Conservation (phyloP, 2,888 invertebrate species). For the Trachelus troglodyta region DNA sequence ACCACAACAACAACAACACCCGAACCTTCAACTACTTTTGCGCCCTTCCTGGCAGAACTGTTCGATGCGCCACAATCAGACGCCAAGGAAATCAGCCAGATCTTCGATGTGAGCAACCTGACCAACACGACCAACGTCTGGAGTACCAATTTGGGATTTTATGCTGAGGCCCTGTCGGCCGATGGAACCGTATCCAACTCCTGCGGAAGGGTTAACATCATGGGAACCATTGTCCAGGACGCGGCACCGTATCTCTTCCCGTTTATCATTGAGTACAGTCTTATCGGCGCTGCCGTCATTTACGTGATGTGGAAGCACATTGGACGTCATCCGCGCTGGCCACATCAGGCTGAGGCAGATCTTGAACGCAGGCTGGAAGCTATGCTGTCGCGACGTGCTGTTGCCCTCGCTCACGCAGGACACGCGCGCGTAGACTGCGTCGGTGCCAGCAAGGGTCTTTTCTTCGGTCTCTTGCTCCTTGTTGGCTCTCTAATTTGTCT, state of each 20-base stretch:
- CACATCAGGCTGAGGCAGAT: slow-evolving; percentile 82
- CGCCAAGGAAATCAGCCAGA: slow-evolving; percentile 51
- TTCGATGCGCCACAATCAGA: slow-evolving; percentile 47
- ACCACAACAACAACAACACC: slow-evolving; percentile 64
- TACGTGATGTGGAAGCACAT: slow-evolving; percentile 98
- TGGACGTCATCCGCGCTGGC: slow-evolving; percentile 85
- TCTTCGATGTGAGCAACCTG: slow-evolving; percentile 64
- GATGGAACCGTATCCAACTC: slow-evolving; percentile 64
- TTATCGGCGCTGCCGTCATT: slow-evolving; percentile 94
- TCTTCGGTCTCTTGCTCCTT: slow-evolving; percentile 89
- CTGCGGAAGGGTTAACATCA: slow-evolving; percentile 87
- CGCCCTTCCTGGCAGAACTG: slow-evolving; percentile 67
- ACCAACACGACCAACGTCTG: slow-evolving; percentile 53
- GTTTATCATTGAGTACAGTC: slow-evolving; percentile 94
- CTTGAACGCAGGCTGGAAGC: slow-evolving; percentile 89
- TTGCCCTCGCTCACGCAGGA: slow-evolving; percentile 85
- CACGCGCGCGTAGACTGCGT: slow-evolving; percentile 93
- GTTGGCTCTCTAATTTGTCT: slow-evolving; percentile 93
- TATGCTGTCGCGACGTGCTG: slow-evolving; percentile 87
- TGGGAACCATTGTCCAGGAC: slow-evolving; percentile 93
- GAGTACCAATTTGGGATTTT: slow-evolving; percentile 46
- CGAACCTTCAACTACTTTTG: slow-evolving; percentile 69
- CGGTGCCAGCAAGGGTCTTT: slow-evolving; percentile 92
- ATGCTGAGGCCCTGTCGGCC: slow-evolving; percentile 57
- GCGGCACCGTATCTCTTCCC: slow-evolving; percentile 96